Evolutionary conservation across 2,113 vertebrate species (phyloP), one percentile per base, ranked within the genome.

Genomic region (Entelurus aequoreus): DNA sequence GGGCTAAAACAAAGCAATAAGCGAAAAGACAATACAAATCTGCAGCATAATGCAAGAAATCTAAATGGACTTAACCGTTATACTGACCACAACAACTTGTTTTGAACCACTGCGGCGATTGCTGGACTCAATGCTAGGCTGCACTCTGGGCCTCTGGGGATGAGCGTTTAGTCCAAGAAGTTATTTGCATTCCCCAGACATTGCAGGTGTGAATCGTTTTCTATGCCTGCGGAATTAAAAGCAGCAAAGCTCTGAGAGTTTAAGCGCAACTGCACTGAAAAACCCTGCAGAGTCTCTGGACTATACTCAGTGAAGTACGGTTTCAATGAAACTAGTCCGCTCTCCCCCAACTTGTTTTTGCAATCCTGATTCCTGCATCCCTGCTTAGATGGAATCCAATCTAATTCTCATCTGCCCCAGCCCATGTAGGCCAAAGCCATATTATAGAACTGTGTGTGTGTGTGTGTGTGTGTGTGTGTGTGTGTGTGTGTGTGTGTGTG

Each of bases 361-460:
- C 53, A 15, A 40, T 55, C 54, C 54, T 8, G n/a, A 57, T 40
- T 42, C 38, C 38, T 3, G 46, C 21, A 6, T 58, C 61, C 8
- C 59, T 53, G 68, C 62, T 63, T 68, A 69, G 77, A 83, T 77
- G 63, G 72, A 82, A 71, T 77, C 76, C 75, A 66, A 74, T 72
- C 71, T 59, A 85, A 84, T 74, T 54, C 74, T 69, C 59, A 55
- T 71, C 55, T 75, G 58, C 64, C 59, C 62, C 57, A 48, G 66
- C 47, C 60, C 67, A 54, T 57, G 53, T n/a, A 21, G 60, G 54
- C 48, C 48, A 54, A 55, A 48, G 74, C 68, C 35, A 62, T 48
- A 21, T 60, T 74, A 48, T 51, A 40, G 6, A 40, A 28, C 28
- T 28, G 28, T 28, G 28, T 28, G 28, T 28, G 28, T 28, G 28